Percentiles rank a stretch among this genome's conserved stretches.
phyloP scores from a whole-genome alignment of 2,888 invertebrate species.

The Aspidapion aeneum region DNA sequence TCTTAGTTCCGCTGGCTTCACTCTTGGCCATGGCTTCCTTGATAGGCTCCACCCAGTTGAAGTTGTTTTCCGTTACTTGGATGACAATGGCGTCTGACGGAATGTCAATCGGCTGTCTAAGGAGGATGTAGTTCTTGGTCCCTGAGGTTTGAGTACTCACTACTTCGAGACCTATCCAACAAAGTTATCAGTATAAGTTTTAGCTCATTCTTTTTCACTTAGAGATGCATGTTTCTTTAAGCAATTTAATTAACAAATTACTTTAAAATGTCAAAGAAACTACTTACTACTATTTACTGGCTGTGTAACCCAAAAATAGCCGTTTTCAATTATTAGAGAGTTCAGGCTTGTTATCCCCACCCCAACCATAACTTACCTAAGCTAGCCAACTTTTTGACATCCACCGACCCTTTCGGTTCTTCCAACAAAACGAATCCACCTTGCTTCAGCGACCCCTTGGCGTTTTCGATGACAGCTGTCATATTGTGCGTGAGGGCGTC shows the following conservation, averaged over 20 bases:
- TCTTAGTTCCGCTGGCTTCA: conserved; percentile 56
- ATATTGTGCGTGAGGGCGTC: conserved; percentile 61
- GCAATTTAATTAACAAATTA: no score
- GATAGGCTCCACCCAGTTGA: conserved; percentile 76
- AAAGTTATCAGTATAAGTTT: no score
- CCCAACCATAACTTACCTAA: no score
- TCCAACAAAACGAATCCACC: conserved; percentile 72
- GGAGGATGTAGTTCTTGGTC: conserved; percentile 61
- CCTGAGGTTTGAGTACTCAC: conserved; percentile 63
- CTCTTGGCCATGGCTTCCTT: conserved; percentile 70
- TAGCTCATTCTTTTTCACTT: no score
- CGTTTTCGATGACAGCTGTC: conserved; percentile 52
- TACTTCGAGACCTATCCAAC: conserved; percentile 50
- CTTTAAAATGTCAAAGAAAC: no score
- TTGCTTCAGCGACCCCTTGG: conserved; percentile 60
- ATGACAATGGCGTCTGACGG: conserved; percentile 53
- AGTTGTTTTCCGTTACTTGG: conserved; percentile 65
- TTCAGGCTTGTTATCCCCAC: no score
- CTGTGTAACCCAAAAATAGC: no score
- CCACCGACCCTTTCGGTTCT: conserved; percentile 57
- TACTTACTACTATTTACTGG: no score
- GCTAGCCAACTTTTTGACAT: conserved; percentile 37
- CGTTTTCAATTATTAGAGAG: no score
- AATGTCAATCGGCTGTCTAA: conserved; percentile 54
- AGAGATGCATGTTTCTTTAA: no score